Evolutionary conservation across 2,113 vertebrate species (phyloP), one percentile per base, ranked within the genome.

Genomic region (Balaeniceps rex): DNA sequence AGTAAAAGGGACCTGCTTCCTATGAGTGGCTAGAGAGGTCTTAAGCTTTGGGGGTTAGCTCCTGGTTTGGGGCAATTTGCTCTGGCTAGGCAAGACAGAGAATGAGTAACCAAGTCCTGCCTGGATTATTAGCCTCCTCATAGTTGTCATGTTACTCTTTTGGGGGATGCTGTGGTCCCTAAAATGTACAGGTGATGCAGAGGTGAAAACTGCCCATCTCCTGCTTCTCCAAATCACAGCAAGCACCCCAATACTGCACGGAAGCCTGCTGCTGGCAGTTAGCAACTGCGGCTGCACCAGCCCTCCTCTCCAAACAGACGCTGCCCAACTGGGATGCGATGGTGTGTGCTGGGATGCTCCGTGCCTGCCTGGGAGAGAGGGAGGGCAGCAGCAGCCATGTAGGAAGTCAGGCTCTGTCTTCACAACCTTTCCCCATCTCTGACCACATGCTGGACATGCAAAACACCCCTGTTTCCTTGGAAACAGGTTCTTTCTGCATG

Each of bases 381-480:
- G 28, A 38, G 24, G 55, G 55, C 1, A 2, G 82, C 71, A 70
- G 86, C 88, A 78, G 83, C 76, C 52, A 0, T 8, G 72, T 15
- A 17, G 70, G 68, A 31, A 49, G 88, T 66, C 71, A 65, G 52
- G 31, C 49, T 84, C 55, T 55, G 76, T 31, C 95, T 93, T 85
- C 92, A 83, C 91, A 78, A 47, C 95, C 96, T 93, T 87, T 83
- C 90, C 74, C 86, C 57, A 10, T 54, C 78, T 70, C 94, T 76
- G 96, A 82, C 97, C 97, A 88, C 95, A 97, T 75, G 92, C 94
- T 83, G 96, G 97, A 96, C 97, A 97, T 92, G 97, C 96, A 97
- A 93, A 97, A 94, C 66, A 90, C 94, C 87, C 64, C 87, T 7
- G 98, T 98, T 97, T 97, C 98, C 98, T 96, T 98, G 97, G 98